Base-by-base conservation (phyloP, 2,797 vertebrate genomes). In the Phrynocephalus vlangalii region DNA sequence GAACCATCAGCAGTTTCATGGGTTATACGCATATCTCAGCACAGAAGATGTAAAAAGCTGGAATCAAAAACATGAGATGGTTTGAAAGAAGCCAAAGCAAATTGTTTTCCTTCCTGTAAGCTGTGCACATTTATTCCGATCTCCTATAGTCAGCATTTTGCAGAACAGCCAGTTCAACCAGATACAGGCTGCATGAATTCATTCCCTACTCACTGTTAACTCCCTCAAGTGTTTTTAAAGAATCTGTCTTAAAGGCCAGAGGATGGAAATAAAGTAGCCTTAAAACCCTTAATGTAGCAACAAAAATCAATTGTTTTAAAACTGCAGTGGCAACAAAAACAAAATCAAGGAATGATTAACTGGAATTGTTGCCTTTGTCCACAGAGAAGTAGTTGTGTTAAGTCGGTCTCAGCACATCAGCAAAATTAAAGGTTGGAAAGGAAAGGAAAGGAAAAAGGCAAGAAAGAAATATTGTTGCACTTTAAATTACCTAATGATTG, bases 121-220 rank as follows among this genome's bases (percentile, higher is more conserved):
- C 4, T 18, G 5, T 63, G 84, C 33, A 68, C 24, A 16, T 83
- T 70, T 28, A 9, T 26, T n/a, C 68, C 68, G 2, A 7, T 70
- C 68, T n/a, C 68, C 68, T 11, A 70, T 22, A 7, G 3, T 13
- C 52, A 56, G 52, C n/a, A 44, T 22, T 2, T 84, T 50, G 81
- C 90, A 83, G 86, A 38, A 1, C 77, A 72, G n/a, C 88, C 78
- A 72, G 8, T 13, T 28, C 50, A 79, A 28, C 28, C 30, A 56
- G 24, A 26, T 56, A 56, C 52, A 56, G 28, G 82, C 79, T 77
- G 10, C 82, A 1, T 0, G 9, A n/a, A 0, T 75, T n/a, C 52
- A 22, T 30, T 11, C 52, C 86, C 26, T 77, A 13, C 38, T 44
- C 4, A 44, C 0, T 66, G 38, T 77, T 44, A 67, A 71, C 15